phyloP scores from a whole-genome alignment of 1,140 invertebrate genomes.

The Ganaspis sp. region DNA sequence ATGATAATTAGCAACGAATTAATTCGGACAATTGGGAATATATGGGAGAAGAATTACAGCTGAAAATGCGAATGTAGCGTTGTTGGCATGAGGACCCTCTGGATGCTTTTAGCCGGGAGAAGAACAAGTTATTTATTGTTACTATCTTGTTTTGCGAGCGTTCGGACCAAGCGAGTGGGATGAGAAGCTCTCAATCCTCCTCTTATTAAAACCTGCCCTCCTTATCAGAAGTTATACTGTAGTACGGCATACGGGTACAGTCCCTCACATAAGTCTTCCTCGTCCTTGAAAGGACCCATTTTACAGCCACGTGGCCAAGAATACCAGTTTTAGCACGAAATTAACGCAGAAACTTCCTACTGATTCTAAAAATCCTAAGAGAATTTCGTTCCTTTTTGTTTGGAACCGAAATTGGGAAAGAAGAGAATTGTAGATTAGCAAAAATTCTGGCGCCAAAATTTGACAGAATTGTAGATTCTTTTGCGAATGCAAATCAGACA shows the following conservation, averaged over 20 bases:
- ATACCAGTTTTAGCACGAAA: not conserved
- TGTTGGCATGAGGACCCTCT: conserved; percentile 52
- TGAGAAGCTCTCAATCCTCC: conserved; percentile 71
- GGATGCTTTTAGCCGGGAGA: conserved; percentile 71
- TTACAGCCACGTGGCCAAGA: not conserved
- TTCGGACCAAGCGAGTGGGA: conserved; percentile 43
- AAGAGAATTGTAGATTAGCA: too few relatives aligned
- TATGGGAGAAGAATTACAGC: not conserved
- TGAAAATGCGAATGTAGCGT: not conserved
- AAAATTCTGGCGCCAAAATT: too few relatives aligned
- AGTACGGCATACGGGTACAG: conserved; percentile 59
- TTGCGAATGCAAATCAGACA: too few relatives aligned
- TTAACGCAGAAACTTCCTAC: too few relatives aligned
- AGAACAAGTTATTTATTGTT: conserved; percentile 76
- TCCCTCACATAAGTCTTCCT: conserved; percentile 42
- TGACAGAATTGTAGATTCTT: too few relatives aligned
- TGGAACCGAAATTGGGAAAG: too few relatives aligned
- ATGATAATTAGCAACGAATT: too few relatives aligned
- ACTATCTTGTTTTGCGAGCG: conserved; percentile 67
- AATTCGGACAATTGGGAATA: too few relatives aligned
- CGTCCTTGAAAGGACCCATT: not conserved
- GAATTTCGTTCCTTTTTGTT: too few relatives aligned
- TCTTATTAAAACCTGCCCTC: conserved; percentile 76
- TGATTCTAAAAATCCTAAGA: too few relatives aligned
- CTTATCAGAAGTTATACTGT: conserved; percentile 70